phyloP scores from a whole-genome alignment of 1,140 invertebrate genomes.

The Drosophila aff. region DNA sequence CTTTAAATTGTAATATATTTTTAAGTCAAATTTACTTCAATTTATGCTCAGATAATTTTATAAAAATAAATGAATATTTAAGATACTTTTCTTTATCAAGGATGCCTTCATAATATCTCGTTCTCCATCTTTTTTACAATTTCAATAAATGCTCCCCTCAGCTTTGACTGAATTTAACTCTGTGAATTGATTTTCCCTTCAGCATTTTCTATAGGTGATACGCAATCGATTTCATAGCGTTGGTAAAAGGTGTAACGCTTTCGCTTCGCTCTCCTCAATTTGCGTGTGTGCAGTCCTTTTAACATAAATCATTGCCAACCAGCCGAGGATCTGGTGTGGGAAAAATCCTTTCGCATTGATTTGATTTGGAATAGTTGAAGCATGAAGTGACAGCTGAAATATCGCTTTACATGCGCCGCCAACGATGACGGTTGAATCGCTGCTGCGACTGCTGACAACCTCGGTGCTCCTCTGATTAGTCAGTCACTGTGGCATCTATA shows the following conservation, averaged over 20 bases:
- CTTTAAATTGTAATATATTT: no score
- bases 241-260: constrained; percentile 47
- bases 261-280: neutral
- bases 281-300: constrained; percentile 61
- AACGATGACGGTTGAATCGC: constrained; percentile 46
- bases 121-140: neutral
- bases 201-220: constrained; percentile 20
- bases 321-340: constrained; percentile 13
- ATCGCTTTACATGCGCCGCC: constrained; percentile 75
- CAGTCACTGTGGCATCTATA: constrained; percentile 51
- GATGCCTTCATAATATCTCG: neutral
- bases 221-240: constrained; percentile 51
- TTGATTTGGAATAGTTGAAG: constrained; percentile 80
- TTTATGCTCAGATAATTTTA: no score
- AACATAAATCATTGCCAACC: constrained; percentile 75
- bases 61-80: no score
- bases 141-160: neutral
- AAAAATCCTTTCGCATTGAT: constrained; percentile 73
- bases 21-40: no score
- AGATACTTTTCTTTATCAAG: no score
- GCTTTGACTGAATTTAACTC: constrained; percentile 19
- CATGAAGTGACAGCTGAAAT: constrained; percentile 82
- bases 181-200: constrained; percentile 23
- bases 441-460: constrained; percentile 48
- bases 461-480: constrained; percentile 69